These are phyloP conservation scores for Dendrocincla tyrannina DNA, from an alignment of 2,797 vertebrate species.

Conservation along the genomic window DNA sequence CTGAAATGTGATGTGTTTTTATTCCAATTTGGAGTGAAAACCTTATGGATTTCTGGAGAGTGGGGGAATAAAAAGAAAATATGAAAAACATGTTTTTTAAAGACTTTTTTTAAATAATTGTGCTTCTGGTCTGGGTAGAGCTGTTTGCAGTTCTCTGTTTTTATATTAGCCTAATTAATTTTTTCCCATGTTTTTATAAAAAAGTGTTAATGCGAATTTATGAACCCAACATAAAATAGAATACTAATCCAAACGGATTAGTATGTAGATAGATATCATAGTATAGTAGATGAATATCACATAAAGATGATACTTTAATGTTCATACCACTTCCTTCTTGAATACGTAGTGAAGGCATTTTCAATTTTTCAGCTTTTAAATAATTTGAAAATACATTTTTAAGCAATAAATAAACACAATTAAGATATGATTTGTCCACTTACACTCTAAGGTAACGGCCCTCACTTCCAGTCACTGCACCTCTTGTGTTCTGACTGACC, in stretches of 20 bases:
- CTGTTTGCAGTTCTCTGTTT: background rate
- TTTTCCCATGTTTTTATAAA: background rate
- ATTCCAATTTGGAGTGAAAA: background rate
- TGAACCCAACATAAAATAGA: background rate
- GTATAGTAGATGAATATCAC: too few species aligned
- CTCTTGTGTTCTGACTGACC: background rate
- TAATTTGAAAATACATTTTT: background rate
- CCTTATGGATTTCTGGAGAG: background rate
- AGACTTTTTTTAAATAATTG: background rate
- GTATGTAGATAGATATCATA: too few species aligned
- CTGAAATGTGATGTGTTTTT: background rate
- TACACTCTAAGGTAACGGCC: background rate
- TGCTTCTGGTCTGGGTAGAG: background rate
- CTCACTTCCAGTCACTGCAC: background rate
- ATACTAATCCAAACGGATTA: background rate
- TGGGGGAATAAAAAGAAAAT: background rate
- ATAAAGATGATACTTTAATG: background rate
- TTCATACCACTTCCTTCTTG: background rate
- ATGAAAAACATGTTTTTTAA: background rate
- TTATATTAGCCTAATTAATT: background rate
- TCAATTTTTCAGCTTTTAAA: background rate
- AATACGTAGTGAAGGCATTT: background rate
- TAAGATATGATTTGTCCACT: background rate
- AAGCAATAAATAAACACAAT: background rate
- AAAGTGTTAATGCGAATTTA: background rate